Percentiles rank a stretch among this genome's conserved stretches.
Evolutionary conservation across 2,797 vertebrate genomes (phyloP).

Genomic region (Luscinia luscinia): DNA sequence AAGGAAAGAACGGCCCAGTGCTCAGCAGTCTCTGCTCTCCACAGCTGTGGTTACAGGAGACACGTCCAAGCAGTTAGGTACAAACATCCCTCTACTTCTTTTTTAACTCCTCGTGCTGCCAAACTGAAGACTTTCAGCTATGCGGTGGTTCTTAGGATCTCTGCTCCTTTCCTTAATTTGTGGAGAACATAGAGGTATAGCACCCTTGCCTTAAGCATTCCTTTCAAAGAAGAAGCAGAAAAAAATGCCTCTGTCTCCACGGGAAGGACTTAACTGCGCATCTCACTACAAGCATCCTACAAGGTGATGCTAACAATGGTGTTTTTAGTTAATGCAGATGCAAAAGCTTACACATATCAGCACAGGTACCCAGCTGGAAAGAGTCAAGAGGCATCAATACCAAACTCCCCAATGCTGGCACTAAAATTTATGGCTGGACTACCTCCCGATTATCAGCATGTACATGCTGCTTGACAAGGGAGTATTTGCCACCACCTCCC

Average conservation of each 20-base stretch:
- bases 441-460: fast-evolving
- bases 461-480: background rate
- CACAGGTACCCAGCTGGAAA: background rate
- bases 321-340: background rate
- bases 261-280: constrained; percentile 6
- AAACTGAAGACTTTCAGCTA: background rate
- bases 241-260: constrained; percentile 15
- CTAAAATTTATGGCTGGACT: background rate
- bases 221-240: background rate
- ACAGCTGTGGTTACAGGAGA: background rate
- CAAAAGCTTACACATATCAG: background rate
- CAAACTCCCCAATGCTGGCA: background rate
- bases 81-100: background rate
- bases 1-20: background rate
- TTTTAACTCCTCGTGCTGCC: background rate
- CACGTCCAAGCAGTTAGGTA: background rate
- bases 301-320: constrained; percentile 38
- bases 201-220: constrained; percentile 7
- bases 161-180: background rate
- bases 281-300: constrained; percentile 1
- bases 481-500: background rate
- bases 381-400: background rate
- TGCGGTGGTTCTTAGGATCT: background rate
- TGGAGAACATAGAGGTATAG: background rate
- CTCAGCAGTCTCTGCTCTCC: background rate